Evolutionary conservation across 1,140 invertebrate genomes (phyloP), one percentile per base, ranked within the genome.

Genomic region (Planococcus citri): DNA sequence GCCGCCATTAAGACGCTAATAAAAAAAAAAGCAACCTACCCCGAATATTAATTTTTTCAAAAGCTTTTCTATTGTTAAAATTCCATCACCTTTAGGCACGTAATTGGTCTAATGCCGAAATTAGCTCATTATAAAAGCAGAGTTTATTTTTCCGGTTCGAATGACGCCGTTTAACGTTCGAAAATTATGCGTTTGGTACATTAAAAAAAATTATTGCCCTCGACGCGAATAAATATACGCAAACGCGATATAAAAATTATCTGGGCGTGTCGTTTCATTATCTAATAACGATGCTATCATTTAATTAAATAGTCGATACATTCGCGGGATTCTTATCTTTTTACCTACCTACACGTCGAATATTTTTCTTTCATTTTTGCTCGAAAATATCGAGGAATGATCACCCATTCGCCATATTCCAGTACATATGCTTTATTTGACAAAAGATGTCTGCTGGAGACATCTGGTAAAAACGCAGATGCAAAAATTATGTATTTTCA

Each of bases 221-320:
- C 41, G 29, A 51, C 41, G 41, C 41, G 41, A 51, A 51, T 51
- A 51, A 37, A 37, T 37, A 51, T 51, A 51, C n/a, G 41, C 41
- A 17, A 3, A 33, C 41, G 41, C 12, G 41, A 9, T 17, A 20
- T 51, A 51, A 51, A 51, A 51, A 51, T 51, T 51, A 51, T 51
- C 41, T 51, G 41, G 41, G 41, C n/a, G 41, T 51, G 41, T 51
- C 41, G 41, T 14, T 51, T 51, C 17, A 51, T 51, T n/a, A 51
- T 51, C 41, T 51, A 51, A 51, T 51, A 51, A 51, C 41, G 41
- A 51, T 20, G 6, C 33, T 37, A 51, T 51, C 41, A 9, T 51
- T 51, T 51, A 51, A 51, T 51, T 51, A 51, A 51, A 51, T 20
- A 6, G 12, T 20, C 41, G 12, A 51, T 51, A 51, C 3, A 33